A percentile compares a stretch with the other conserved stretches of the same genome.
Evolutionary conservation across 2,797 vertebrate species (phyloP).

Genomic region (Trichosurus vulpecula): DNA sequence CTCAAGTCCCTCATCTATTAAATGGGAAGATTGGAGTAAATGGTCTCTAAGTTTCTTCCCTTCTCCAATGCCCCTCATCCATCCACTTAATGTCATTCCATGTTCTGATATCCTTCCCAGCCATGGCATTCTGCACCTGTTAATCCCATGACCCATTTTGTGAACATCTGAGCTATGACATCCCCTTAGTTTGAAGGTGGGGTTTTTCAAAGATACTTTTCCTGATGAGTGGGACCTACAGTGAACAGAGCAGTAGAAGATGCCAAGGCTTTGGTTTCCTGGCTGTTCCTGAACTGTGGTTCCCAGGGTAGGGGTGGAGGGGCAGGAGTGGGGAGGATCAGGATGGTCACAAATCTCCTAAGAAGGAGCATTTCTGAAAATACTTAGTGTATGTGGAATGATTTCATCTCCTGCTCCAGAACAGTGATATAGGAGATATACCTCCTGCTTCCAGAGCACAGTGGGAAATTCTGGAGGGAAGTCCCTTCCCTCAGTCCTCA

Average conservation of each 20-base stretch:
- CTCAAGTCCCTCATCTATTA: background rate
- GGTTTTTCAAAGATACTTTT: background rate
- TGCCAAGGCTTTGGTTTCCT: background rate
- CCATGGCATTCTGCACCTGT: background rate
- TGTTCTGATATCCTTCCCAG: background rate
- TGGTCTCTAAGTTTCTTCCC: background rate
- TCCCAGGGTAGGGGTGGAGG: too few relatives aligned
- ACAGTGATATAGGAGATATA: background rate
- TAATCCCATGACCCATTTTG: background rate
- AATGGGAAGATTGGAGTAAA: background rate
- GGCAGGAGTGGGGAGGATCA: too few relatives aligned
- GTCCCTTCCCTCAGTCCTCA: constrained; percentile 36
- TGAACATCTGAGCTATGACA: background rate
- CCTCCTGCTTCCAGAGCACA: constrained; percentile 14
- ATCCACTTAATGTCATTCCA: background rate
- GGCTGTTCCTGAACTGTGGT: background rate
- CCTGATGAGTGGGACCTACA: background rate
- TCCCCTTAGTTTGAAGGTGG: background rate
- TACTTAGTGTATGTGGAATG: background rate
- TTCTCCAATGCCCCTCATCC: too few relatives aligned
- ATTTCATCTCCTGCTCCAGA: background rate
- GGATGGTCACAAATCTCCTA: background rate
- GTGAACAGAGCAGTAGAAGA: background rate
- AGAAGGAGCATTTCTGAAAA: background rate
- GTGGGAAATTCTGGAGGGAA: constrained; percentile 43